Conservation (phyloP, 2,113 vertebrate genomes). For the Amblyornis subalaris region DNA sequence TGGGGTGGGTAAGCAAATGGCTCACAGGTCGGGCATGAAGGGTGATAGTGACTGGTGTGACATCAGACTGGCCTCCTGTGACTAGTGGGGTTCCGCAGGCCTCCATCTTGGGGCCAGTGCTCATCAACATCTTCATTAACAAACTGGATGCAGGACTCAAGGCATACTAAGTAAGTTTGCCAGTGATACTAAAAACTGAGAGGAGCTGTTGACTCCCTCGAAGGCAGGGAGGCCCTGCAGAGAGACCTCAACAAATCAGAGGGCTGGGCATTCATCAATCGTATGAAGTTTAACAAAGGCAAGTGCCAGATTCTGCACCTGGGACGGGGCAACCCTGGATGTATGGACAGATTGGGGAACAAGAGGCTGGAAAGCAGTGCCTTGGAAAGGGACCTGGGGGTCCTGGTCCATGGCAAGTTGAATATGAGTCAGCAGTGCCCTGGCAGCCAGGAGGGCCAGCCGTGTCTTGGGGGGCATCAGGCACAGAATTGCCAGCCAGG, state of each 20-base stretch:
- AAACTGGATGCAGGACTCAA: background rate
- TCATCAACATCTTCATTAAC: background rate
- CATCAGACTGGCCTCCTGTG: background rate
- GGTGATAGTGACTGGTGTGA: background rate
- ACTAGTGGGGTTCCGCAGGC: background rate
- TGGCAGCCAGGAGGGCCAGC: background rate
- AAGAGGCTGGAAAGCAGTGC: background rate
- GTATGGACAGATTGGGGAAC: background rate
- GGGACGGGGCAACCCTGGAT: too few relatives aligned
- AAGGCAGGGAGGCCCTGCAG: background rate
- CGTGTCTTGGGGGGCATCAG: background rate
- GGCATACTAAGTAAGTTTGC: background rate
- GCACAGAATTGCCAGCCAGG: rapidly evolving
- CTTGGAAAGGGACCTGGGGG: background rate
- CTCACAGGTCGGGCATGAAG: rapidly evolving
- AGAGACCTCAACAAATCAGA: background rate
- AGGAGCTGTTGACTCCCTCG: background rate
- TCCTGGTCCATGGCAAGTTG: background rate
- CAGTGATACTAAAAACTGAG: background rate
- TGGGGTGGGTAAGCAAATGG: background rate
- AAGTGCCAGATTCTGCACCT: background rate
- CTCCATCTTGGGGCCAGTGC: background rate
- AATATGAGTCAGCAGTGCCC: background rate
- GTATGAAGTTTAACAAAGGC: background rate
- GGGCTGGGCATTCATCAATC: background rate